Evolutionary conservation across 2,797 vertebrate species (phyloP), one percentile per base, ranked within the genome.

Genomic region (Setipinna tenuifilis): DNA sequence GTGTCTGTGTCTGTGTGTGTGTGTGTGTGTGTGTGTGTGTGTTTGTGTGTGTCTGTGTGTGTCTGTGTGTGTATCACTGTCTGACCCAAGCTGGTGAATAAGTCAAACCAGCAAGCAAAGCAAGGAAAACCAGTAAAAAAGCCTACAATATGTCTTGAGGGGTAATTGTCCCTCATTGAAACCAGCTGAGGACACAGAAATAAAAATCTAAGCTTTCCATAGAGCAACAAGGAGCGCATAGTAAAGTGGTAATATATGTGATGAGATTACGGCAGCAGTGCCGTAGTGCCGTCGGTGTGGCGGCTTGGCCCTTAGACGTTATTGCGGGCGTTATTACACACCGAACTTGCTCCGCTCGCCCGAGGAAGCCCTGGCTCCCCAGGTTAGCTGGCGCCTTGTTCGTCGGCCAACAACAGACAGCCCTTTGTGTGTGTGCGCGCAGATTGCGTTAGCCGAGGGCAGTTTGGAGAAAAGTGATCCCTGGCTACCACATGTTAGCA

Each of bases 401-500:
- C 91, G 90, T 93, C 91, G 89, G 91, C 88, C 89, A 89, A 78
- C 88, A 92, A 95, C 94, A 95, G 93, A 88, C 91, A 89, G 87
- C 86, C 92, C 91, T 94, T 94, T 41, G 50, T 54, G 50, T 54
- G 50, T 94, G 93, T 95, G 88, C 90, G 83, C 9, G 14, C 88
- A 87, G 89, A 89, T 90, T 92, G 90, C 92, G 91, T 90, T 91
- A 88, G 89, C 91, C 88, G 65, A 88, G 90, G 91, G 89, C 88
- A 87, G 59, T 88, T 84, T 85, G 88, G 80, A 90, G 88, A 89
- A 89, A 88, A 87, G 85, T 85, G 90, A 87, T 92, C 90, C 90
- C 89, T 89, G 92, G 90, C 90, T 89, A 92, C 91, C 92, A 90
- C 93, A 92, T 91, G 91, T 94, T 94, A 93, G 92, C 93, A 80